phyloP scores from a whole-genome alignment of 2,797 vertebrate species.

The Phoebastria nigripes region DNA sequence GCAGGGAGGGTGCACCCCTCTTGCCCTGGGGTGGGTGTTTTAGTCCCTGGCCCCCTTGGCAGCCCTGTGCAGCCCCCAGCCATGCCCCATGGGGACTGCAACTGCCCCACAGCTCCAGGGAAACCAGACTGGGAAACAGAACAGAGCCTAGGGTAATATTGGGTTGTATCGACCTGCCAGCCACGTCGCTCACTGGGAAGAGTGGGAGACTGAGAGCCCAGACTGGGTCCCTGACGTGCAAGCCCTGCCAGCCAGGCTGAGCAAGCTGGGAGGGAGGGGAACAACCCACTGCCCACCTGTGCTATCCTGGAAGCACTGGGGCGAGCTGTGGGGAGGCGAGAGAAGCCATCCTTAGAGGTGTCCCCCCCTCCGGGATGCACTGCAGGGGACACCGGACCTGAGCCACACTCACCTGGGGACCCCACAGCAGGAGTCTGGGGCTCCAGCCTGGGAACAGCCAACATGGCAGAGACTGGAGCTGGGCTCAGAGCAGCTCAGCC shows the following conservation, averaged over 20 bases:
- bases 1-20: too few relatives aligned
- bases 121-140: background rate
- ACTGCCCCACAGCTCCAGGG: rapidly evolving
- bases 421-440: rapidly evolving
- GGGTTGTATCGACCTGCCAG: rapidly evolving
- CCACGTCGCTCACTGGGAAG: background rate
- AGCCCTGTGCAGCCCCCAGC: background rate
- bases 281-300: rapidly evolving
- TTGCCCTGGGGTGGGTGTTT: background rate
- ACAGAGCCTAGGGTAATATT: background rate
- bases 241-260: background rate
- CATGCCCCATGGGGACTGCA: rapidly evolving
- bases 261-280: background rate
- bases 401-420: background rate
- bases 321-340: rapidly evolving
- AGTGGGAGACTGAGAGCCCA: rapidly evolving
- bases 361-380: rapidly evolving
- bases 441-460: rapidly evolving
- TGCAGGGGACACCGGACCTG: rapidly evolving
- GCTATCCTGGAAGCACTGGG: background rate
- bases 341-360: background rate
- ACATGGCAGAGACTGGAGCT: rapidly evolving
- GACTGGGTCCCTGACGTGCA: rapidly evolving
- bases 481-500: background rate
- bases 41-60: background rate